Conservation (phyloP, 2,113 vertebrate species). For the Heptranchias perlo region DNA sequence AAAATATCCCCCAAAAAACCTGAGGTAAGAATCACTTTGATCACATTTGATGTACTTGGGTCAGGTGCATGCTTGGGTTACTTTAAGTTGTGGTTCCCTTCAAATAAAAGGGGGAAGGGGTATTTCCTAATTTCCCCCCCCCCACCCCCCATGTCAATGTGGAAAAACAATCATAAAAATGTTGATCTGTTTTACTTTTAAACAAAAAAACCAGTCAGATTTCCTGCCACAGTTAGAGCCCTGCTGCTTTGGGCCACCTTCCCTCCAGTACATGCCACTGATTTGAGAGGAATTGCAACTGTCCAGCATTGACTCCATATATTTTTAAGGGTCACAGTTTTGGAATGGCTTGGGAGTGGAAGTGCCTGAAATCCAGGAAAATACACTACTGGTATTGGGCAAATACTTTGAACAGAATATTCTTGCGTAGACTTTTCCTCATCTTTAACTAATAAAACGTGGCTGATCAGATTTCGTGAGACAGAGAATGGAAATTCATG, state of each 20-base stretch:
- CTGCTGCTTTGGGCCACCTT: background rate
- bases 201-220: background rate
- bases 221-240: background rate
- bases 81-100: background rate
- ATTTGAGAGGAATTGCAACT: background rate
- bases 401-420: background rate
- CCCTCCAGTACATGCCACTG: background rate
- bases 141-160: background rate
- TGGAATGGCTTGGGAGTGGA: background rate
- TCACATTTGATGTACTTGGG: background rate
- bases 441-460: background rate
- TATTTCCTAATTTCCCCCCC: background rate
- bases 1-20: slow-evolving; percentile 75
- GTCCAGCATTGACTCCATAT: background rate
- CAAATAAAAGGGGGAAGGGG: background rate
- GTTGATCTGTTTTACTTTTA: background rate
- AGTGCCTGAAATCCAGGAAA: background rate
- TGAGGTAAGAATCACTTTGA: slow-evolving; percentile 60
- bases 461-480: background rate
- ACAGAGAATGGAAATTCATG: background rate
- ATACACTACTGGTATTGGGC: background rate
- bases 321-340: background rate
- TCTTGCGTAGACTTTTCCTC: background rate
- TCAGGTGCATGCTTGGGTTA: background rate
- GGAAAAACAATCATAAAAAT: background rate